Conservation (phyloP, 2,113 vertebrate genomes). For the Panthera tigris region DNA sequence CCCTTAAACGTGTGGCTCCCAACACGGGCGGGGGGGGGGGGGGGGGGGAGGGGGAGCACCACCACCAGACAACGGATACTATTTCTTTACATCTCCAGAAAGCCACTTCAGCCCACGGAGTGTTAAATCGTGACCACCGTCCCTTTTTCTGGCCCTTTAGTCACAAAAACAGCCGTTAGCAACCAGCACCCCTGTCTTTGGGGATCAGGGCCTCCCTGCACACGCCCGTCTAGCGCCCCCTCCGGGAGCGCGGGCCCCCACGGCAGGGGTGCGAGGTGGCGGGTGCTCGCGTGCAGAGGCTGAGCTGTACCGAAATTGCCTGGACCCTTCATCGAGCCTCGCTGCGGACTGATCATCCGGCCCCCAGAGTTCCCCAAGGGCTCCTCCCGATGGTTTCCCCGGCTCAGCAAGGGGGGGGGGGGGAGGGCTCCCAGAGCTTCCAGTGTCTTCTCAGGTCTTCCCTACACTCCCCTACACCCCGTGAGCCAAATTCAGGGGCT, state of each 20-base stretch:
- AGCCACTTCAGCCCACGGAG: background rate
- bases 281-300: background rate
- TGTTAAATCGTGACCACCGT: background rate
- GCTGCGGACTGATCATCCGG: background rate
- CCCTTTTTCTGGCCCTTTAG: background rate
- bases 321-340: background rate
- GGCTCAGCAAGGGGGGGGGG: background rate
- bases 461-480: background rate
- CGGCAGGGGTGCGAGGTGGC: background rate
- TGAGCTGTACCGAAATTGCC: background rate
- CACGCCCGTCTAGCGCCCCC: background rate
- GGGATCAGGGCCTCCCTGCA: background rate
- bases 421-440: background rate
- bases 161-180: too few species aligned
- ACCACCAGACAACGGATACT: background rate
- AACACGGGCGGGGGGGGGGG: accelerated
- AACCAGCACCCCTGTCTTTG: background rate
- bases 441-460: background rate
- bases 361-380: background rate
- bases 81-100: background rate
- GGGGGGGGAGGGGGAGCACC: background rate
- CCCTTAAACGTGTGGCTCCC: background rate
- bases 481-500: background rate
- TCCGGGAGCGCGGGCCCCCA: background rate
- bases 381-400: background rate